Conservation (phyloP, 1,140 invertebrate species). For the Luehdorfia chinensis region DNA sequence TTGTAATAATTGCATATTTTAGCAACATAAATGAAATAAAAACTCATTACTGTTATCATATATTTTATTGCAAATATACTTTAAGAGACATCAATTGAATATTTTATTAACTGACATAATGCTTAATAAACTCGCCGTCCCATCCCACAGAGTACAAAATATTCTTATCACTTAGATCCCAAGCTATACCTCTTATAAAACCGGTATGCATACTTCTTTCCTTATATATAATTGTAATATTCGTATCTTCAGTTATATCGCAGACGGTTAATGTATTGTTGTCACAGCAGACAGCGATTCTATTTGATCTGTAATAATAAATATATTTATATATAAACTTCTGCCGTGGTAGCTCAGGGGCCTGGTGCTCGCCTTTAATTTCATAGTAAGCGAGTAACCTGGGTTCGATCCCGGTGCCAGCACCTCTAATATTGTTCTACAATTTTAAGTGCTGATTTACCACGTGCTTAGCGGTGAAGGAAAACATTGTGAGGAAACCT, state of each 20-base stretch:
- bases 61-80: conserved; percentile 3
- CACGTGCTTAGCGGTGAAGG: too few relatives aligned
- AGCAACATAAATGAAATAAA: conserved; percentile 2
- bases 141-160: conserved; percentile 60
- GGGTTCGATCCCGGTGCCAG: too few relatives aligned
- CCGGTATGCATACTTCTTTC: conserved; percentile 53
- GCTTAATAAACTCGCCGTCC: conserved; percentile 56
- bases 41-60: neutral
- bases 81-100: neutral
- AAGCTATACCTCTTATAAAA: conserved; percentile 58
- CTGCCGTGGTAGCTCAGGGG: too few relatives aligned
- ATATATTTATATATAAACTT: neutral
- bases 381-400: too few relatives aligned
- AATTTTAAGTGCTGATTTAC: too few relatives aligned
- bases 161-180: conserved; percentile 46
- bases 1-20: too few relatives aligned
- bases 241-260: conserved; percentile 31
- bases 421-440: too few relatives aligned
- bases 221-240: conserved; percentile 49
- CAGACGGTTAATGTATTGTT: conserved; percentile 65
- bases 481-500: too few relatives aligned
- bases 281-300: conserved; percentile 66
- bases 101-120: conserved; percentile 27
- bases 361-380: too few relatives aligned
- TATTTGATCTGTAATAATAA: conserved; percentile 47